These are phyloP conservation scores for Chironomus riparius DNA, from an alignment of 2,888 invertebrate genomes.

Conservation along the genomic window DNA sequence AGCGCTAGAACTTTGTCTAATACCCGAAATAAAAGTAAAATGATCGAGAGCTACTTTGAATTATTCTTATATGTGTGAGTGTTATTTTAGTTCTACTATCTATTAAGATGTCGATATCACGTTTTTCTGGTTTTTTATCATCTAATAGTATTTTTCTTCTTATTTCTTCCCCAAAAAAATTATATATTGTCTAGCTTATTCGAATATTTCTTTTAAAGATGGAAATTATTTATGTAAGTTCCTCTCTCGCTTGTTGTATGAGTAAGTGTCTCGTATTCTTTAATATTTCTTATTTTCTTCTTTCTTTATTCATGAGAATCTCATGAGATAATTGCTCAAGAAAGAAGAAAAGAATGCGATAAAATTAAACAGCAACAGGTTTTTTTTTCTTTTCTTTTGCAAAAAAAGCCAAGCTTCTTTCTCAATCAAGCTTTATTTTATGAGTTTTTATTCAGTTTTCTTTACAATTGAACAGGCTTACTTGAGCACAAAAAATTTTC, in stretches of 20 bases:
- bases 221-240: not conserved
- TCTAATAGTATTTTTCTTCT: not conserved
- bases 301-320: not conserved
- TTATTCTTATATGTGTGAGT: not conserved
- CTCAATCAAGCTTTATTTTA: not conserved
- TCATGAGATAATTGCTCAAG: slow-evolving; percentile 1
- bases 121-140: slow-evolving; percentile 25
- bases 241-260: not conserved
- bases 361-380: slow-evolving; percentile 1
- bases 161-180: not conserved
- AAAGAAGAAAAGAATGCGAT: not conserved
- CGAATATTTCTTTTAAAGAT: not conserved
- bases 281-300: not conserved
- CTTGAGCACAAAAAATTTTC: not conserved
- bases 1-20: too few species aligned
- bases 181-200: not conserved
- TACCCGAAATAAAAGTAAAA: too few species aligned
- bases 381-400: not conserved
- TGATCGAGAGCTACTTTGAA: too few species aligned
- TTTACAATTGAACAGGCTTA: not conserved
- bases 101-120: slow-evolving; percentile 23
- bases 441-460: not conserved
- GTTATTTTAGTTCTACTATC: not conserved
- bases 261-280: not conserved
- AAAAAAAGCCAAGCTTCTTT: not conserved